Conservation (phyloP, 1,140 invertebrate genomes). For the Doryteuthis pealeii region DNA sequence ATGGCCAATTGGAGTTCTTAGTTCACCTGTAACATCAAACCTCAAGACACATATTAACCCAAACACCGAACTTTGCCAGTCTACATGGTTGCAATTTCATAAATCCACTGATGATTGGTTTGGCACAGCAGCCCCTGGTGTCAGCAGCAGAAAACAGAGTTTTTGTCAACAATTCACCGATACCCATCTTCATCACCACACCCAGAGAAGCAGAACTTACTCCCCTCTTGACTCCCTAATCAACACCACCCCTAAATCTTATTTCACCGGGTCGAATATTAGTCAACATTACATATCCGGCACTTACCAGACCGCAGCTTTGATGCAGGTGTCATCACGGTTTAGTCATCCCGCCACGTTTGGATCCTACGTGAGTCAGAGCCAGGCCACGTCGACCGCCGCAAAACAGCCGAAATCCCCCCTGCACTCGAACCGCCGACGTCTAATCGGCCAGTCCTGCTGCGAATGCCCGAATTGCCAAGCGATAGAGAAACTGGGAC, state of each 20-base stretch:
- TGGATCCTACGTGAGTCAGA: neutral
- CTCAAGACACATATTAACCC: neutral
- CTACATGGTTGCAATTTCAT: neutral
- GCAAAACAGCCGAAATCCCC: neutral
- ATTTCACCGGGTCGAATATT: neutral
- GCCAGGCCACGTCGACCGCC: too few species aligned
- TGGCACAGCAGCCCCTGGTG: neutral
- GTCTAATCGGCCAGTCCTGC: constrained; percentile 60
- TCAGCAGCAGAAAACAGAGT: neutral
- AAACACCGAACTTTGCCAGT: neutral
- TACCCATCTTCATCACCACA: neutral
- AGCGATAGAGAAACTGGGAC: constrained; percentile 89
- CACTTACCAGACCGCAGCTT: neutral
- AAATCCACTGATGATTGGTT: neutral
- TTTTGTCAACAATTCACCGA: neutral
- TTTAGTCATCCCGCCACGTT: neutral
- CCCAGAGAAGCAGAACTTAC: neutral
- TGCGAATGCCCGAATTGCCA: constrained; percentile 97
- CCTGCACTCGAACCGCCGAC: neutral
- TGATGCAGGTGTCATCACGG: neutral
- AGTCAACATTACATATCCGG: neutral
- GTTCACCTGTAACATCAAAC: neutral
- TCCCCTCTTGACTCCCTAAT: neutral
- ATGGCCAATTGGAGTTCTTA: neutral
- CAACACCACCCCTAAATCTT: neutral